Evolutionary conservation across 2,113 vertebrate species (phyloP).

Genomic region (Fregetta grallaria): DNA sequence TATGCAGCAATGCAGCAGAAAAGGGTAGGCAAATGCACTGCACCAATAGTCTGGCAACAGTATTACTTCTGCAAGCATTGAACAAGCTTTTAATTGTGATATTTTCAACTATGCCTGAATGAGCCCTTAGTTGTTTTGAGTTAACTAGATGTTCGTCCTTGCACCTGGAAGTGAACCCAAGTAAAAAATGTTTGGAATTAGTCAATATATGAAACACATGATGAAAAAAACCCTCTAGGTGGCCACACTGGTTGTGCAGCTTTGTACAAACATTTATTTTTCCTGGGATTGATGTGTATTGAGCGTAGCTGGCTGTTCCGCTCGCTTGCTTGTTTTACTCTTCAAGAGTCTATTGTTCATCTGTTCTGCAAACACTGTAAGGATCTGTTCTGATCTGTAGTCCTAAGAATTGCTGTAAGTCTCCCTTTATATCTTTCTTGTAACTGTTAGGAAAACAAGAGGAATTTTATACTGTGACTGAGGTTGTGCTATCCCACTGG

Average conservation of each 20-base stretch:
- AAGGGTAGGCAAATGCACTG: background rate
- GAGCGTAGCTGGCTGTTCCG: background rate
- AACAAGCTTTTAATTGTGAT: background rate
- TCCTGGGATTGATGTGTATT: background rate
- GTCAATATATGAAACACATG: background rate
- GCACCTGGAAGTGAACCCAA: background rate
- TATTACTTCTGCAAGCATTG: background rate
- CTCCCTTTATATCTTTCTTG: background rate
- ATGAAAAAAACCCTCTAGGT: background rate
- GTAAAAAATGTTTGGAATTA: conserved; percentile 16
- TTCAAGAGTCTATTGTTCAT: background rate
- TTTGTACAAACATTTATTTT: conserved; percentile 56
- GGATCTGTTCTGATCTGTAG: background rate
- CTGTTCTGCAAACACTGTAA: background rate
- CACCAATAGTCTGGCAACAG: background rate
- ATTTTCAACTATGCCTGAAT: background rate
- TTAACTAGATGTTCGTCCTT: background rate
- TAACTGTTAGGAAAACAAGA: background rate
- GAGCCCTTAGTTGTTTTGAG: background rate
- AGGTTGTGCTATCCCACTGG: background rate
- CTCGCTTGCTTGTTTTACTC: background rate
- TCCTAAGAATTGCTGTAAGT: background rate
- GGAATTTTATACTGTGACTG: background rate
- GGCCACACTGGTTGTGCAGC: background rate
- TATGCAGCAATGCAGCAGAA: background rate